A percentile compares a stretch with the other conserved stretches of the same genome.
Evolutionary conservation across 2,113 vertebrate genomes (phyloP).

Genomic region (Lepisosteus oculatus): DNA sequence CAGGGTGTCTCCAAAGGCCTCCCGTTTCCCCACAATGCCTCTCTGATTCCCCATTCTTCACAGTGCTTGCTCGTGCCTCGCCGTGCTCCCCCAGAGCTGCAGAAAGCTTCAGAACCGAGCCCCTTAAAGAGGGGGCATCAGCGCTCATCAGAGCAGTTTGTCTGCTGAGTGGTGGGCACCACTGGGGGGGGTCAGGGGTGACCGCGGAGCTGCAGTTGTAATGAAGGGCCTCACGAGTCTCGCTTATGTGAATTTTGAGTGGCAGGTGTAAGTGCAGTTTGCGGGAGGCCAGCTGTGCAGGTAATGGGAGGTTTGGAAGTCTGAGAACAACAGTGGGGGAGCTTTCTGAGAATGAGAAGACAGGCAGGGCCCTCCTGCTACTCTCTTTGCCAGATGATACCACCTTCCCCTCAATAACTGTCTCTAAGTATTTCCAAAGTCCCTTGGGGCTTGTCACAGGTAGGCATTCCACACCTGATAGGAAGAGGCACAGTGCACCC

Average conservation of each 20-base stretch:
- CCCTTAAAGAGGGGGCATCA: conserved; percentile 17
- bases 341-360: no score
- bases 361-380: no score
- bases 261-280: conserved; percentile 36
- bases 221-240: conserved; percentile 25
- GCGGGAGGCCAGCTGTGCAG: conserved; percentile 20
- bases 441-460: no score
- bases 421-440: no score
- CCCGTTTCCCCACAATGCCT: no score
- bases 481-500: no score
- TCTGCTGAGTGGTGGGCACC: conserved; percentile 29
- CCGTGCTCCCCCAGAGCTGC: conserved; percentile 17
- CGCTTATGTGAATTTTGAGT: conserved; percentile 33
- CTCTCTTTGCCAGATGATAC: no score
- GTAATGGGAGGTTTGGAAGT: neutral
- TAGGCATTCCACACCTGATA: no score
- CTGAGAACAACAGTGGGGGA: neutral
- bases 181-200: conserved; percentile 18
- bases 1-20: no score
- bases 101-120: neutral
- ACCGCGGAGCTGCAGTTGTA: conserved; percentile 22
- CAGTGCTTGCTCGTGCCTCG: conserved; percentile 18
- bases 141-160: conserved; percentile 46
- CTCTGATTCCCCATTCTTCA: no score
- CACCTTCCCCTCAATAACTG: no score